Evolutionary conservation across 37 sponge, comb jelly and placozoan genomes (phyloP).

Genomic region (Aplysina aerophoba): DNA sequence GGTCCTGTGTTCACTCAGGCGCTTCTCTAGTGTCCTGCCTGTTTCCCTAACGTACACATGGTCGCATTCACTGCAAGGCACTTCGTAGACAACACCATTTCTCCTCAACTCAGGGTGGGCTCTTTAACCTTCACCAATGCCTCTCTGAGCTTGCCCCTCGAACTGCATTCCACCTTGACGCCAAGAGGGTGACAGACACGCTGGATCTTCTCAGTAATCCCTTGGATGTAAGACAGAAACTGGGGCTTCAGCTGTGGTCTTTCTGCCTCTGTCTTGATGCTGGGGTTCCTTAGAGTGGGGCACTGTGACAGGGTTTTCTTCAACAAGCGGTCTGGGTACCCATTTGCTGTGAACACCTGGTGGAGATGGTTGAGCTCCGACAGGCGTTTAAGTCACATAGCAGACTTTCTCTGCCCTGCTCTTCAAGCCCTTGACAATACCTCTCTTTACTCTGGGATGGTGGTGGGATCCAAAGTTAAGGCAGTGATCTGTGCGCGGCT

Average conservation of each 20-base stretch:
- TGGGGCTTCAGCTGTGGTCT: background rate
- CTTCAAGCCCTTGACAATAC: too few relatives aligned
- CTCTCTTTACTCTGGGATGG: too few relatives aligned
- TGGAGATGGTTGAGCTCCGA: too few relatives aligned
- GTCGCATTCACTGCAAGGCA: background rate
- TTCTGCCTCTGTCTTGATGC: background rate
- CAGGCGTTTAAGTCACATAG: too few relatives aligned
- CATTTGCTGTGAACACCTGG: too few relatives aligned
- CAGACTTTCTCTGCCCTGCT: too few relatives aligned
- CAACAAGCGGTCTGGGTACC: background rate
- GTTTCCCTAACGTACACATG: slow-evolving; percentile 9
- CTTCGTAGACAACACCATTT: background rate
- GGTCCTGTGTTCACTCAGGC: background rate
- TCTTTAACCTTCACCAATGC: background rate
- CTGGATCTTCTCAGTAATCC: slow-evolving; percentile 6
- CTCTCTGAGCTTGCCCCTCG: background rate
- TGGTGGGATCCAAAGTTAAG: too few relatives aligned
- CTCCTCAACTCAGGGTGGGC: background rate
- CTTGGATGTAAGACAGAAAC: background rate
- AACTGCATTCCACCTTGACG: background rate
- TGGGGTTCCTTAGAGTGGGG: background rate
- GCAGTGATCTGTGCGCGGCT: too few relatives aligned
- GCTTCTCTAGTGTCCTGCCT: slow-evolving; percentile 3
- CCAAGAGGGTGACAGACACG: slow-evolving; percentile 7
- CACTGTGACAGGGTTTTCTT: background rate